phyloP scores from a whole-genome alignment of 2,888 invertebrate species.

The Heliconius hortense region DNA sequence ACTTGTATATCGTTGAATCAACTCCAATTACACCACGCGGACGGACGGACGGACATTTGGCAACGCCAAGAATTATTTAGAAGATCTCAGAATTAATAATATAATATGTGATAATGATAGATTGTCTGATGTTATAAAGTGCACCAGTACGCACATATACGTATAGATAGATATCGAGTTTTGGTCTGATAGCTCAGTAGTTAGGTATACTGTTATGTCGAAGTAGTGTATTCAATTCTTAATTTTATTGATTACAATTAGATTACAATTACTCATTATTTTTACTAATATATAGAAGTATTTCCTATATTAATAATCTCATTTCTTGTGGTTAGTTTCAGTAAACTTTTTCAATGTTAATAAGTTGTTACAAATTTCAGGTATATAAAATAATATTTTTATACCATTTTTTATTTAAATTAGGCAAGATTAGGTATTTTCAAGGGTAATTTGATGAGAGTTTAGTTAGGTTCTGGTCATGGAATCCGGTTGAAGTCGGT shows the following conservation, averaged over 20 bases:
- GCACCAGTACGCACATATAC: background rate
- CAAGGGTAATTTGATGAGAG: too few relatives aligned
- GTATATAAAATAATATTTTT: background rate
- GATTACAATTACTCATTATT: background rate
- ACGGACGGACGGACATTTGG: slow-evolving; percentile 45
- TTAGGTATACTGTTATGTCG: background rate
- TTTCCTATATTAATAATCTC: too few relatives aligned
- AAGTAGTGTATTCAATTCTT: background rate
- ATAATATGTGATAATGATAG: slow-evolving; percentile 37
- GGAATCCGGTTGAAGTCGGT: too few relatives aligned
- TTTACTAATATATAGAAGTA: background rate
- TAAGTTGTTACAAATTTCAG: background rate
- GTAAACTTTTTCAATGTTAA: background rate
- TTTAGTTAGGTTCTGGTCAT: too few relatives aligned
- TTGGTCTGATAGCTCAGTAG: background rate
- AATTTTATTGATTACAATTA: background rate
- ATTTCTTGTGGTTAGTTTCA: too few relatives aligned
- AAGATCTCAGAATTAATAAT: slow-evolving; percentile 38
- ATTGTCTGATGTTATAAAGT: slow-evolving; percentile 14
- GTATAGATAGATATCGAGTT: background rate
- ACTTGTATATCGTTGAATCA: slow-evolving; percentile 34
- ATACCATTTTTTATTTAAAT: background rate
- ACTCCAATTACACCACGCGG: slow-evolving; percentile 43
- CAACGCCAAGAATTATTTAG: slow-evolving; percentile 54
- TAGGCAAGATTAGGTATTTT: background rate